These are phyloP conservation scores for Apogon hyalosoma DNA, from an alignment of 2,797 vertebrate species.

Conservation along the genomic window DNA sequence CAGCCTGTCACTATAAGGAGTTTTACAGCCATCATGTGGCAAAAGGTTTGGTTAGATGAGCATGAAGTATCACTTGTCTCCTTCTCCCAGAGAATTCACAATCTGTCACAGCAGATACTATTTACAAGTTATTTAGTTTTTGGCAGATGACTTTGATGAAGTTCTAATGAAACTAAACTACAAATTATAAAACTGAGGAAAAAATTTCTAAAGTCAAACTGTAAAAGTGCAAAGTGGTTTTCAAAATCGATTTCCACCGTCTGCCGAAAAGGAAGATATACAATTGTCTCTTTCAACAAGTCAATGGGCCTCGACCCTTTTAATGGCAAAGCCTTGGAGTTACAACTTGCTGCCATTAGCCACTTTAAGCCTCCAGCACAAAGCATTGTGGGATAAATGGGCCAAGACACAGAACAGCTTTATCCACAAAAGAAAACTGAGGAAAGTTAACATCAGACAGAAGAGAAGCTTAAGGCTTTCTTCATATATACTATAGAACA, in stretches of 20 bases:
- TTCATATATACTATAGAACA: too few species aligned
- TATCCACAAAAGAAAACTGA: slow-evolving; percentile 19
- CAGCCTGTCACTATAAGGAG: too few species aligned
- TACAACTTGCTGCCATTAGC: slow-evolving; percentile 53
- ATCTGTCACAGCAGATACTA: too few species aligned
- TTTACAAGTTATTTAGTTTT: too few species aligned
- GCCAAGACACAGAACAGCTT: slow-evolving; percentile 35
- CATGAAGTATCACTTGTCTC: too few species aligned
- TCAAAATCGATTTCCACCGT: slow-evolving; percentile 28
- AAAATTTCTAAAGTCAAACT: not conserved
- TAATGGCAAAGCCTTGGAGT: slow-evolving; percentile 60
- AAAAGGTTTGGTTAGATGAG: too few species aligned
- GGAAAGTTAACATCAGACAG: slow-evolving; percentile 2
- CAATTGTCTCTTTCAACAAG: slow-evolving; percentile 46
- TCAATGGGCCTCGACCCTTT: slow-evolving; percentile 61
- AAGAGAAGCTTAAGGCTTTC: not conserved
- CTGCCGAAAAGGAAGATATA: slow-evolving; percentile 36
- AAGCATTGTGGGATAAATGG: slow-evolving; percentile 56
- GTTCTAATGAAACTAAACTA: too few species aligned
- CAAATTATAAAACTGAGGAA: not conserved
- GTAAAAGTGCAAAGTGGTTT: not conserved
- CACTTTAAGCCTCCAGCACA: slow-evolving; percentile 29
- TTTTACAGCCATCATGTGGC: too few species aligned
- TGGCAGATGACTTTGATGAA: too few species aligned
- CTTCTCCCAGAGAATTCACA: too few species aligned